phyloP scores from a whole-genome alignment of 2,113 vertebrate species.

The Mobula hypostoma region DNA sequence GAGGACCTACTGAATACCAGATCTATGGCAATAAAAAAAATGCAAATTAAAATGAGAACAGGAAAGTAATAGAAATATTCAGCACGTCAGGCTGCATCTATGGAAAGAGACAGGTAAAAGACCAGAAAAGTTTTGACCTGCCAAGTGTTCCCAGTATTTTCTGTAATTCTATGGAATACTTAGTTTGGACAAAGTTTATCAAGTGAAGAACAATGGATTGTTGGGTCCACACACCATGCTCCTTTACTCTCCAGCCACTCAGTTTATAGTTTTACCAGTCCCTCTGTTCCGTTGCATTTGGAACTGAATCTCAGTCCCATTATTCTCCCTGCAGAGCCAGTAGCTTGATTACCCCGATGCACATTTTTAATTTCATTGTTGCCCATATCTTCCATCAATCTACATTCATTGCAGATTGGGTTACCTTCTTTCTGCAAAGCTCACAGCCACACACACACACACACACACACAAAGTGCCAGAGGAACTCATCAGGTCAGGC shows the following conservation, averaged over 20 bases:
- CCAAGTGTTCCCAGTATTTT: too few relatives aligned
- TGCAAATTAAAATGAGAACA: too few relatives aligned
- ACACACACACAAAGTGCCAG: too few relatives aligned
- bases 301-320: not conserved
- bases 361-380: not conserved
- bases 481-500: too few relatives aligned
- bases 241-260: not conserved
- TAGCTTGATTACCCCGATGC: not conserved
- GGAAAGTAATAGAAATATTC: too few relatives aligned
- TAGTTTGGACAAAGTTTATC: not conserved
- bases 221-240: too few relatives aligned
- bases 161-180: not conserved
- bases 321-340: not conserved
- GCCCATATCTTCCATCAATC: not conserved
- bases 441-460: not conserved
- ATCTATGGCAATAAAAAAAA: too few relatives aligned
- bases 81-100: too few relatives aligned
- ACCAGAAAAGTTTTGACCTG: too few relatives aligned
- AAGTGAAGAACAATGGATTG: not conserved
- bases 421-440: not conserved
- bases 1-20: too few relatives aligned
- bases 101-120: too few relatives aligned
- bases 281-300: not conserved
- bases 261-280: not conserved
- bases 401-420: not conserved